phyloP scores from a whole-genome alignment of 2,113 vertebrate genomes.

The Myrmophylax atrothorax region DNA sequence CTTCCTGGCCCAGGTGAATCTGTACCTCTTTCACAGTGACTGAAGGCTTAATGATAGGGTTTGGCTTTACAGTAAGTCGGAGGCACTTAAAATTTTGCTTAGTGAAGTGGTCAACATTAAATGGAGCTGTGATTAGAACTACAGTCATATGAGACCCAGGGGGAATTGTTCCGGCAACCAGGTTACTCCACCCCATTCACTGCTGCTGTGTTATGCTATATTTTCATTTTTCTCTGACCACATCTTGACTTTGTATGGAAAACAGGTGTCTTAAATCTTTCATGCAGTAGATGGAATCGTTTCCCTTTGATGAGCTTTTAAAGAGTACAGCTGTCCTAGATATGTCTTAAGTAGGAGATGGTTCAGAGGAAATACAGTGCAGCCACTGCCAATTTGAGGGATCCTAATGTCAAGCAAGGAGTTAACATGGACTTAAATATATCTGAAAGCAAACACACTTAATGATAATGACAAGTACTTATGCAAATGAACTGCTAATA shows the following conservation, averaged over 20 bases:
- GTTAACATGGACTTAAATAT: conserved; percentile 59
- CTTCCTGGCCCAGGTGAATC: not conserved
- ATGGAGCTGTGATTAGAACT: not conserved
- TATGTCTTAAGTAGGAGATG: not conserved
- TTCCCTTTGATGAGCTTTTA: not conserved
- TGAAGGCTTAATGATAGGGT: not conserved
- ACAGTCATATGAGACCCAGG: not conserved
- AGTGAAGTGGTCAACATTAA: not conserved
- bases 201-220: not conserved
- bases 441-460: conserved; percentile 66
- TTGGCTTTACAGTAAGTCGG: not conserved
- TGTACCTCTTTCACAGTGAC: not conserved
- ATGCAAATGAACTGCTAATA: conserved; percentile 64
- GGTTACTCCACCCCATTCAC: not conserved
- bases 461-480: conserved; percentile 69
- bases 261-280: not conserved
- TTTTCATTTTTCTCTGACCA: not conserved
- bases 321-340: not conserved
- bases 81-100: not conserved
- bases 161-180: not conserved
- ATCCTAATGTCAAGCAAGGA: conserved; percentile 9
- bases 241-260: not conserved
- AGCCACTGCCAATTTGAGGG: not conserved
- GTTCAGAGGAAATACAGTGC: not conserved
- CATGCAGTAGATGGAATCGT: not conserved